phyloP scores from a whole-genome alignment of 2,113 vertebrate genomes.

The Trinectes maculatus region DNA sequence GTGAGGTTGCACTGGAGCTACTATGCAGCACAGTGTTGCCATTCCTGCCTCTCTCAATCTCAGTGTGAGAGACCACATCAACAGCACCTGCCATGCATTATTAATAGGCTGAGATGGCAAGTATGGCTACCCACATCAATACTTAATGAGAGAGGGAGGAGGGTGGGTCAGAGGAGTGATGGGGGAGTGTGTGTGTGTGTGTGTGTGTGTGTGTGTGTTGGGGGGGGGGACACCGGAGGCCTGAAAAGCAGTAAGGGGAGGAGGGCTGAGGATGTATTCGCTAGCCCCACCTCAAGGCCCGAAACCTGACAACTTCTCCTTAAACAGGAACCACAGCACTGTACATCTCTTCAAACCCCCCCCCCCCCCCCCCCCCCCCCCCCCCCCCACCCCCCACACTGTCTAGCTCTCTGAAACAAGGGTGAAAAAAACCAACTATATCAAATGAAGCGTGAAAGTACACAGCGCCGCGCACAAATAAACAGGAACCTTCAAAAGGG shows the following conservation, averaged over 20 bases:
- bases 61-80: constrained; percentile 98
- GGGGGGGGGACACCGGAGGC: constrained; percentile 31
- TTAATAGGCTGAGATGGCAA: constrained; percentile 99
- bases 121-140: constrained; percentile 89
- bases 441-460: constrained; percentile 67
- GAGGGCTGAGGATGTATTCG: constrained; percentile 70
- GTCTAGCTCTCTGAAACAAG: constrained; percentile 40
- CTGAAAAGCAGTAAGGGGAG: constrained; percentile 64
- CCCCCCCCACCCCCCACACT: not conserved
- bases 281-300: constrained; percentile 60
- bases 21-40: constrained; percentile 84
- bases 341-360: constrained; percentile 37
- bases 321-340: constrained; percentile 47
- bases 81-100: constrained; percentile 98
- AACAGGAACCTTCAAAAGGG: constrained; percentile 90
- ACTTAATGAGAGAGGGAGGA: constrained; percentile 75
- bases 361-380: not conserved
- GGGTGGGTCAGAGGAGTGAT: constrained; percentile 53
- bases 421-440: constrained; percentile 26
- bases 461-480: constrained; percentile 73
- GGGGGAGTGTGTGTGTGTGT: constrained; percentile 32
- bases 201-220: not conserved
- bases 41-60: constrained; percentile 86
- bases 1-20: constrained; percentile 68
- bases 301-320: constrained; percentile 69